phyloP scores from a whole-genome alignment of 2,888 invertebrate species.

The Rambutsinella grinnellia region DNA sequence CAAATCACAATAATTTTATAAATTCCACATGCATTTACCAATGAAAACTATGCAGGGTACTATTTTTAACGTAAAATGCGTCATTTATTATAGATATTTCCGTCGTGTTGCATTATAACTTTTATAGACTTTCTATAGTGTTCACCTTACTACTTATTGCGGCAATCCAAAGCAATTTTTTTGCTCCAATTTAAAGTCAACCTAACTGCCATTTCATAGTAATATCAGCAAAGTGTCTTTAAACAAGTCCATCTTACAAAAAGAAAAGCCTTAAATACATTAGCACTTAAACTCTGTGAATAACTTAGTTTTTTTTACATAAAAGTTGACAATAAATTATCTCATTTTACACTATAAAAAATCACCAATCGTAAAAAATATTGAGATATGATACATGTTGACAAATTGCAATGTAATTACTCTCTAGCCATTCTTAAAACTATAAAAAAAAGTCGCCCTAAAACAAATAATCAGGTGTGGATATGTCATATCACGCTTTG shows the following conservation, averaged over 20 bases:
- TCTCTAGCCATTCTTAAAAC: no score
- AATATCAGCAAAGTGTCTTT: neutral
- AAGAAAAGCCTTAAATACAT: slow-evolving; percentile 12
- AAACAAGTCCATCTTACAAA: neutral
- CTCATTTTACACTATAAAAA: slow-evolving; percentile 10
- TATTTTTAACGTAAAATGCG: slow-evolving; percentile 12
- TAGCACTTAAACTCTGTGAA: neutral
- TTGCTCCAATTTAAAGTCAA: neutral
- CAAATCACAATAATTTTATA: no score
- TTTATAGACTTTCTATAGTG: slow-evolving; percentile 15
- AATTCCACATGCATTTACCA: no score
- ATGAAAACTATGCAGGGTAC: no score
- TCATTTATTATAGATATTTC: slow-evolving; percentile 26
- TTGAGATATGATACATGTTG: neutral
- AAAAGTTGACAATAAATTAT: slow-evolving; percentile 22
- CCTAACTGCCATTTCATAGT: neutral
- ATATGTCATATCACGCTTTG: slow-evolving; percentile 58
- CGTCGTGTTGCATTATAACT: slow-evolving; percentile 34
- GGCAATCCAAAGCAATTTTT: slow-evolving; percentile 21
- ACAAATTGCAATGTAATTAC: neutral
- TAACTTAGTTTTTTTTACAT: neutral
- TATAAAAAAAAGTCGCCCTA: slow-evolving; percentile 20
- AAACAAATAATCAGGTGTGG: slow-evolving; percentile 45
- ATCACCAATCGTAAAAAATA: slow-evolving; percentile 16
- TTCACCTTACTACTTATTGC: slow-evolving; percentile 6